Percentiles rank a stretch among this genome's conserved stretches.
phyloP scores from a whole-genome alignment of 1,140 invertebrate species.

The Drosophila ironensis region DNA sequence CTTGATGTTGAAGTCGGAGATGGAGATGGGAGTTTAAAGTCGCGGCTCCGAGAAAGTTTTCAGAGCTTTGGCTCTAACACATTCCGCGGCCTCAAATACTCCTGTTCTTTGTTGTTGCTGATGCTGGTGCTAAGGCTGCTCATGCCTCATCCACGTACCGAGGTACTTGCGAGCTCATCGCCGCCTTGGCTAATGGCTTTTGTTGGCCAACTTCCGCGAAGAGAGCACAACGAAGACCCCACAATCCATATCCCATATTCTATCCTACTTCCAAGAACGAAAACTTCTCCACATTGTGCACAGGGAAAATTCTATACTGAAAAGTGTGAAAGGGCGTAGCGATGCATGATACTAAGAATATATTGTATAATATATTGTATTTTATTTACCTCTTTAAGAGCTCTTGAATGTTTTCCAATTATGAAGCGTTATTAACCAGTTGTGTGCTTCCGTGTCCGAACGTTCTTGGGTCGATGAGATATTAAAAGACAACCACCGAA shows the following conservation, averaged over 20 bases:
- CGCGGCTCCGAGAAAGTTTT: constrained; percentile 20
- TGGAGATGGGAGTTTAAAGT: background rate
- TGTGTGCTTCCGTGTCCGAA: too few relatives aligned
- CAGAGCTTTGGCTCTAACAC: constrained; percentile 35
- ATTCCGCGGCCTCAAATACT: constrained; percentile 73
- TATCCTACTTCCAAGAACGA: constrained; percentile 27
- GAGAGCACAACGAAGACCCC: constrained; percentile 4
- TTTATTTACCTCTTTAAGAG: too few relatives aligned
- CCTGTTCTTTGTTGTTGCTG: constrained; percentile 68
- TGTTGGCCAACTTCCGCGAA: constrained; percentile 71
- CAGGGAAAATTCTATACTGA: too few relatives aligned
- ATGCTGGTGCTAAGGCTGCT: constrained; percentile 35
- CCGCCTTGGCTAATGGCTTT: constrained; percentile 62
- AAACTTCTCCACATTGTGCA: constrained; percentile 4
- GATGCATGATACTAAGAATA: too few relatives aligned
- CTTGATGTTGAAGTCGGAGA: constrained; percentile 34
- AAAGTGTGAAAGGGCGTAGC: too few relatives aligned
- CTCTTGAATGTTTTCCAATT: too few relatives aligned
- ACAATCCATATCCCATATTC: constrained; percentile 2
- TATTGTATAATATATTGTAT: too few relatives aligned
- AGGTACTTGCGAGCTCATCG: too few relatives aligned
- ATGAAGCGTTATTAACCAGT: too few relatives aligned
- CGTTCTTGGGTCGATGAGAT: too few relatives aligned
- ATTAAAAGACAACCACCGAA: too few relatives aligned
- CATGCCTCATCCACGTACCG: constrained; percentile 1